A percentile compares a stretch with the other conserved stretches of the same genome.
Evolutionary conservation across 2,888 invertebrate species (phyloP).

Genomic region (Neoascia interrupta): DNA sequence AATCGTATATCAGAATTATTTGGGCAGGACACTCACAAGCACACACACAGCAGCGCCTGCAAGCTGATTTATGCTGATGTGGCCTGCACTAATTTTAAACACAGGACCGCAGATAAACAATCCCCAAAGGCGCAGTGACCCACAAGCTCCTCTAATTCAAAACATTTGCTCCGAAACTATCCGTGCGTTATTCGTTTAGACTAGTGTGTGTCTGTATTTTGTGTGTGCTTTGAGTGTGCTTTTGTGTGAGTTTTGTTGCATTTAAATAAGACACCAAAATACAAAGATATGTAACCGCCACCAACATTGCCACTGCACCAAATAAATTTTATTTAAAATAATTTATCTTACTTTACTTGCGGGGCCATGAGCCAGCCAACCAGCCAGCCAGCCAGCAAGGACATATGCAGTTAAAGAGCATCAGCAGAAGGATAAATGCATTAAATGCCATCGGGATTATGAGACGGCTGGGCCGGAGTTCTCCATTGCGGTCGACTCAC

Average conservation of each 20-base stretch:
- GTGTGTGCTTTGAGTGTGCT: too few relatives aligned
- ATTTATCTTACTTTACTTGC: conserved; percentile 60
- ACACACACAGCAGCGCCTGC: conserved; percentile 6
- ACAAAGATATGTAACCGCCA: conserved; percentile 44
- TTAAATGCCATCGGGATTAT: conserved; percentile 62
- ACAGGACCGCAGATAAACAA: conserved; percentile 60
- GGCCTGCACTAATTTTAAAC: conserved; percentile 61
- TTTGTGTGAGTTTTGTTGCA: too few relatives aligned
- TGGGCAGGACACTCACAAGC: too few relatives aligned
- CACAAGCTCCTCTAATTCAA: conserved; percentile 30
- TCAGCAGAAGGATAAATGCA: conserved; percentile 33
- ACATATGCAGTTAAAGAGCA: neutral
- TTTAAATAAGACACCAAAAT: conserved; percentile 42
- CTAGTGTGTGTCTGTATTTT: too few relatives aligned
- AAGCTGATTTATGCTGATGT: conserved; percentile 62
- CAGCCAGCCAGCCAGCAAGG: too few relatives aligned
- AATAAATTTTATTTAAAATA: conserved; percentile 66
- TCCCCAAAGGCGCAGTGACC: conserved; percentile 13
- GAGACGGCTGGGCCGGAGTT: conserved; percentile 24
- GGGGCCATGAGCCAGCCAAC: too few relatives aligned
- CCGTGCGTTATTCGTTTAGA: neutral
- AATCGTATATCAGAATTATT: conserved; percentile 59
- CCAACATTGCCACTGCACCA: conserved; percentile 14
- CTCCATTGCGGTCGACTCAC: conserved; percentile 14
- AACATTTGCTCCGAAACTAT: conserved; percentile 4